phyloP scores from a whole-genome alignment of 1,140 invertebrate genomes.

The Apocrypta bakeri region DNA sequence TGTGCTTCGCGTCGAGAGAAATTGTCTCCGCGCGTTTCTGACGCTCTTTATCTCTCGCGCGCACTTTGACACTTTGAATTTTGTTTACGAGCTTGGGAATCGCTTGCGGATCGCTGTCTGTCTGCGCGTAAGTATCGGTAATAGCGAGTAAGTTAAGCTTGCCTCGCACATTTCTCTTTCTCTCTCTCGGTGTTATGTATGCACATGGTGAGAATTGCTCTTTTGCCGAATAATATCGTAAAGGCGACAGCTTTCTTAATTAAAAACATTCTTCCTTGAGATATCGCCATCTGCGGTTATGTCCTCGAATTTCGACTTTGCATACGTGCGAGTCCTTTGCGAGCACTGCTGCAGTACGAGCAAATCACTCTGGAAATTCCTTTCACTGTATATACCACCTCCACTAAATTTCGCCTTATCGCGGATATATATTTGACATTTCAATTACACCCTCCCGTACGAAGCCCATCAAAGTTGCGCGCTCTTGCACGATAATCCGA shows the following conservation, averaged over 20 bases:
- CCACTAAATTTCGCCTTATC: too few relatives aligned
- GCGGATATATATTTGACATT: neutral
- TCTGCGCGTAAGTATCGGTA: neutral
- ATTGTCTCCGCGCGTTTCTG: constrained; percentile 21
- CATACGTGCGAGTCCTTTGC: too few relatives aligned
- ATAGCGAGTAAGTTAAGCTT: neutral
- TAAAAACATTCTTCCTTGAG: too few relatives aligned
- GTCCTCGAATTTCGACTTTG: too few relatives aligned
- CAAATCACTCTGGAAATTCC: too few relatives aligned
- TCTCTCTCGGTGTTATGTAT: neutral
- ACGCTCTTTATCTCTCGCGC: neutral
- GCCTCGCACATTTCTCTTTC: neutral
- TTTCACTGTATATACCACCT: too few relatives aligned
- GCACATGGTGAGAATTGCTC: neutral
- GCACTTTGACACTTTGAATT: constrained; percentile 37
- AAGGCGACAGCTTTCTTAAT: too few relatives aligned
- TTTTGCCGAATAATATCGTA: neutral
- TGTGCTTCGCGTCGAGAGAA: constrained; percentile 2
- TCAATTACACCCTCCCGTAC: neutral
- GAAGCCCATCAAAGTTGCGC: too few relatives aligned
- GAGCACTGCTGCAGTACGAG: too few relatives aligned
- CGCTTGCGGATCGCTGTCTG: neutral
- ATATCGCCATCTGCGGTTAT: too few relatives aligned
- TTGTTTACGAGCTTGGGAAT: constrained; percentile 7
- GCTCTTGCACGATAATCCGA: neutral